A percentile compares a stretch with the other conserved stretches of the same genome.
These are phyloP conservation scores for Hirtodrosophila confusa DNA, from an alignment of 2,888 invertebrate species.

Conservation along the genomic window DNA sequence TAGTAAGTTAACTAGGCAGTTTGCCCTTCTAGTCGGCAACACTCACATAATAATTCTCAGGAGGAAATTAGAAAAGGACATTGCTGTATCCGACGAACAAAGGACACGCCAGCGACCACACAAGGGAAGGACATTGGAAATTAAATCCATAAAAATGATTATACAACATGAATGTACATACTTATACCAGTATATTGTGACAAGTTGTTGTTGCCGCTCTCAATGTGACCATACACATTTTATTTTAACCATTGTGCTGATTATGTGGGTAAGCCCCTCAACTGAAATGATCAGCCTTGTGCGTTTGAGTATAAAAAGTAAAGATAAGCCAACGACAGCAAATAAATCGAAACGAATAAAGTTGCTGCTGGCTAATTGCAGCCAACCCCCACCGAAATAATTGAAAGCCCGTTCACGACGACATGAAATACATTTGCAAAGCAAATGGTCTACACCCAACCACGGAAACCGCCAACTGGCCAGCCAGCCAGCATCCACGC, in stretches of 20 bases:
- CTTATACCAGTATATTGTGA: slow-evolving; percentile 16
- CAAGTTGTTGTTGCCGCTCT: slow-evolving; percentile 31
- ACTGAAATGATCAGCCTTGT: slow-evolving; percentile 54
- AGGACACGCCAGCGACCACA: slow-evolving; percentile 29
- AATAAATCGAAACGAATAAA: slow-evolving; percentile 69
- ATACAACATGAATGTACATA: slow-evolving; percentile 5
- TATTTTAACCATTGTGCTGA: slow-evolving; percentile 75
- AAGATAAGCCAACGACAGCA: slow-evolving; percentile 78
- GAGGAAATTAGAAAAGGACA: slow-evolving; percentile 83
- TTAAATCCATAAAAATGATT: slow-evolving; percentile 82
- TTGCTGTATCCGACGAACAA: slow-evolving; percentile 74
- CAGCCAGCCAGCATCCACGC: slow-evolving; percentile 44
- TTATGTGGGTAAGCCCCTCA: slow-evolving; percentile 48
- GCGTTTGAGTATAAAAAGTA: slow-evolving; percentile 81
- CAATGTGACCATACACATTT: slow-evolving; percentile 28
- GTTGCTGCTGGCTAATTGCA: slow-evolving; percentile 68
- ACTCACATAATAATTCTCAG: slow-evolving; percentile 45
- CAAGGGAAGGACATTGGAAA: slow-evolving; percentile 78
- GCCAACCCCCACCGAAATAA: slow-evolving; percentile 24
- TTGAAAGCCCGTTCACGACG: slow-evolving; percentile 35
- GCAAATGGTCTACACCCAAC: slow-evolving; percentile 53
- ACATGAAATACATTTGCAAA: slow-evolving; percentile 68
- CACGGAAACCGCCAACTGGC: slow-evolving; percentile 21
- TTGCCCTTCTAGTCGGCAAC: slow-evolving; percentile 9
- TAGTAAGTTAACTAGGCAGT: slow-evolving; percentile 8